Percentiles rank a stretch among this genome's conserved stretches.
Evolutionary conservation across 2,797 vertebrate species (phyloP).

Genomic region (Falco concolor): DNA sequence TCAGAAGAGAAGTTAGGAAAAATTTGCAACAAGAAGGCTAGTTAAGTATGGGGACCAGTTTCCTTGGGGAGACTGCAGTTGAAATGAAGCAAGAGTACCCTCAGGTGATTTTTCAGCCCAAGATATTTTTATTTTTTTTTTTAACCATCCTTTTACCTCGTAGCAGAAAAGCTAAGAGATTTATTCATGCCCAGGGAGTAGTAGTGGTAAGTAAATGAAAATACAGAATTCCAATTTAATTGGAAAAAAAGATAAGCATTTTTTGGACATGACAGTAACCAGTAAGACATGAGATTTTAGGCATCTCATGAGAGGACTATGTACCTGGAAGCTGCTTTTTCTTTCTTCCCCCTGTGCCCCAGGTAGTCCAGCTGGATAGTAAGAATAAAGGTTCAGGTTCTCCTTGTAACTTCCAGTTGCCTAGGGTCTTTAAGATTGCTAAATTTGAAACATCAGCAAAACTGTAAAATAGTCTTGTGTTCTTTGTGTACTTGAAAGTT

Average conservation of each 20-base stretch:
- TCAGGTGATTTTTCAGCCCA: neutral
- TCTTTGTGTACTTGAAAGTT: neutral
- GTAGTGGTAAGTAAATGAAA: neutral
- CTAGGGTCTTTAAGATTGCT: neutral
- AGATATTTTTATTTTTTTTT: neutral
- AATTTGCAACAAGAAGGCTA: neutral
- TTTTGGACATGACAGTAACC: neutral
- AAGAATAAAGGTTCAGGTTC: neutral
- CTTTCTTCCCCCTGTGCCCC: too few relatives aligned
- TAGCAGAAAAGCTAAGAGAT: neutral
- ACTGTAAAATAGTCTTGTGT: neutral
- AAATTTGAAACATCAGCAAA: neutral
- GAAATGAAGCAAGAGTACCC: neutral
- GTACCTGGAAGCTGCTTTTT: neutral
- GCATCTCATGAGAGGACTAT: neutral
- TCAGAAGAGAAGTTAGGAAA: neutral
- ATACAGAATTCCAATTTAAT: neutral
- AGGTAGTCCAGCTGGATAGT: neutral
- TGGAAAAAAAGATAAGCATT: neutral
- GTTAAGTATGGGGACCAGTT: neutral
- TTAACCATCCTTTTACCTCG: neutral
- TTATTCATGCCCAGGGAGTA: neutral
- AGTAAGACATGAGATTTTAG: neutral
- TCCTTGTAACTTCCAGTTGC: neutral
- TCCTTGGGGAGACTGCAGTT: neutral